A percentile compares a stretch with the other conserved stretches of the same genome.
phyloP scores from a whole-genome alignment of 1,140 invertebrate species.

The Myzus persicae region DNA sequence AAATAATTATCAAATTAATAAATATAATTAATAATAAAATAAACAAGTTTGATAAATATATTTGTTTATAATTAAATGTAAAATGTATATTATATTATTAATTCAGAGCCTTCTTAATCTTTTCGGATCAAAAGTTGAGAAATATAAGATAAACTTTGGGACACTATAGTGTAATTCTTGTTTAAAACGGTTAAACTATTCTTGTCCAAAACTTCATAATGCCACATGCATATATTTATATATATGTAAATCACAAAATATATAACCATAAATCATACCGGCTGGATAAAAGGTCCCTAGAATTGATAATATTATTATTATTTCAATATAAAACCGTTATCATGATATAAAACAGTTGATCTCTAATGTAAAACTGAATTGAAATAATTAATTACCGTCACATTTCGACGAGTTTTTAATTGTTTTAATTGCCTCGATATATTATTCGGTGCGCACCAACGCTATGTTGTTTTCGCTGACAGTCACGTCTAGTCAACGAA shows the following conservation, averaged over 20 bases:
- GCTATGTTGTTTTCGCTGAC: not conserved
- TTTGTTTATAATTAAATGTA: not conserved
- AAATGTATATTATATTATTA: not conserved
- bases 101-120: not conserved
- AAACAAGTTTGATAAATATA: not conserved
- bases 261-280: not conserved
- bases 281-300: not conserved
- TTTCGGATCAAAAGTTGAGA: not conserved
- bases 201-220: slow-evolving; percentile 12
- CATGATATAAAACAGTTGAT: not conserved
- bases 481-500: not conserved
- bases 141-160: slow-evolving; percentile 13
- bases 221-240: not conserved
- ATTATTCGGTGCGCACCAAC: not conserved
- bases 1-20: not conserved
- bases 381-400: not conserved
- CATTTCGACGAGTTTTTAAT: not conserved
- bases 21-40: not conserved
- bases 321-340: too few species aligned
- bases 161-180: not conserved
- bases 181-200: slow-evolving; percentile 6
- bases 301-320: not conserved
- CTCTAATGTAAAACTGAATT: slow-evolving; percentile 9
- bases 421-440: not conserved
- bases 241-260: slow-evolving; percentile 19